Evolutionary conservation across 2,888 invertebrate genomes (phyloP).

Genomic region (Phortica magna): DNA sequence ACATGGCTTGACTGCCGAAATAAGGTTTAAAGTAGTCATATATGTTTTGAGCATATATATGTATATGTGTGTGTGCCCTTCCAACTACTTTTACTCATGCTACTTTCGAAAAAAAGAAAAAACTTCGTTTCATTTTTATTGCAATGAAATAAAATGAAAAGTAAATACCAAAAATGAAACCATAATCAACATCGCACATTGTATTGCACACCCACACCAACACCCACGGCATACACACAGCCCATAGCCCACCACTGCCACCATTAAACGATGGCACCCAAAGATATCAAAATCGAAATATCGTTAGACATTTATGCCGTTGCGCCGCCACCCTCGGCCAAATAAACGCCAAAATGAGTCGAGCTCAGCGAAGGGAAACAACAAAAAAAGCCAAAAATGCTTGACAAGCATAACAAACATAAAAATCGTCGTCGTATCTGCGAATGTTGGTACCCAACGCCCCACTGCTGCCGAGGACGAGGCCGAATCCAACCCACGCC

Average conservation of each 20-base stretch:
- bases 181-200: slow-evolving; percentile 63
- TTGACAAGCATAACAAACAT: slow-evolving; percentile 75
- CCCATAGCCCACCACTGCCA: slow-evolving; percentile 17
- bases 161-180: slow-evolving; percentile 65
- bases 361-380: not conserved
- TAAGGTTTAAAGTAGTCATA: not conserved
- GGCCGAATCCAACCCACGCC: not conserved
- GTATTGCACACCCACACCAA: slow-evolving; percentile 30
- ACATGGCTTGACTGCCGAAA: not conserved
- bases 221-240: not conserved
- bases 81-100: not conserved
- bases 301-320: slow-evolving; percentile 61
- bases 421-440: slow-evolving; percentile 37
- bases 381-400: slow-evolving; percentile 55
- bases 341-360: slow-evolving; percentile 9
- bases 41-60: not conserved
- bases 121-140: slow-evolving; percentile 41
- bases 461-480: not conserved
- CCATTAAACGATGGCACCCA: slow-evolving; percentile 72
- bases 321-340: slow-evolving; percentile 40
- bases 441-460: not conserved
- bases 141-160: slow-evolving; percentile 56
- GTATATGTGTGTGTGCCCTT: not conserved
- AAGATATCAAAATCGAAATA: slow-evolving; percentile 74
- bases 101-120: not conserved